Percentiles rank a stretch among this genome's conserved stretches.
These are phyloP conservation scores for Lasioglossum lativentre DNA, from an alignment of 2,888 invertebrate genomes.

Conservation along the genomic window DNA sequence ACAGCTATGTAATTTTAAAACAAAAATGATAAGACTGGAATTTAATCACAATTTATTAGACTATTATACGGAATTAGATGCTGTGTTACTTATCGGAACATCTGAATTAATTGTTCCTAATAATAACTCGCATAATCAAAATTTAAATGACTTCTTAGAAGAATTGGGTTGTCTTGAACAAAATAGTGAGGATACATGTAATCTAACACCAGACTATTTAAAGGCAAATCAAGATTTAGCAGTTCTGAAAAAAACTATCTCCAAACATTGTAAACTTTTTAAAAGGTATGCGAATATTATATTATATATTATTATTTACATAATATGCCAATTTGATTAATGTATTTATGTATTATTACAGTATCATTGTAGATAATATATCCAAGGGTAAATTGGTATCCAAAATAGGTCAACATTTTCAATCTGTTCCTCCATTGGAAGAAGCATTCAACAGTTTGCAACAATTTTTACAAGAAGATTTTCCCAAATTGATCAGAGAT, in stretches of 20 bases:
- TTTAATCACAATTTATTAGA: constrained; percentile 92
- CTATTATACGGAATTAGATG: constrained; percentile 96
- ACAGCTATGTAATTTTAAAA: constrained; percentile 80
- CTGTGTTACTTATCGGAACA: constrained; percentile 91
- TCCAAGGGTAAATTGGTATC: constrained; percentile 79
- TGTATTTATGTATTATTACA: constrained; percentile 55
- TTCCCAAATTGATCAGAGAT: constrained; percentile 80
- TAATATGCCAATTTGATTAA: not conserved
- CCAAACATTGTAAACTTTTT: constrained; percentile 79
- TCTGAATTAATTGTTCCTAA: constrained; percentile 83
- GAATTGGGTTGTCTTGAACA: constrained; percentile 72
- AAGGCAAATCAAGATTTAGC: constrained; percentile 78
- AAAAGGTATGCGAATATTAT: constrained; percentile 74
- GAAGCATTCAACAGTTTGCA: constrained; percentile 82
- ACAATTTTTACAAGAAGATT: constrained; percentile 82
- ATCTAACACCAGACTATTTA: constrained; percentile 80
- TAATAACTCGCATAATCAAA: constrained; percentile 74
- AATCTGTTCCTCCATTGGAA: constrained; percentile 81
- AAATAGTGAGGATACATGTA: constrained; percentile 76
- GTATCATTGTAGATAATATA: constrained; percentile 79
- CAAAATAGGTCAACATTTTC: constrained; percentile 79
- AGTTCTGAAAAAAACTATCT: constrained; percentile 76
- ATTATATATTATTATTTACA: not conserved
- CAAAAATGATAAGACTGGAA: constrained; percentile 90
- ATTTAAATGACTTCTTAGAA: constrained; percentile 78